These are phyloP conservation scores for Scaptomyza pallida DNA, from an alignment of 1,140 invertebrate genomes.

Conservation along the genomic window DNA sequence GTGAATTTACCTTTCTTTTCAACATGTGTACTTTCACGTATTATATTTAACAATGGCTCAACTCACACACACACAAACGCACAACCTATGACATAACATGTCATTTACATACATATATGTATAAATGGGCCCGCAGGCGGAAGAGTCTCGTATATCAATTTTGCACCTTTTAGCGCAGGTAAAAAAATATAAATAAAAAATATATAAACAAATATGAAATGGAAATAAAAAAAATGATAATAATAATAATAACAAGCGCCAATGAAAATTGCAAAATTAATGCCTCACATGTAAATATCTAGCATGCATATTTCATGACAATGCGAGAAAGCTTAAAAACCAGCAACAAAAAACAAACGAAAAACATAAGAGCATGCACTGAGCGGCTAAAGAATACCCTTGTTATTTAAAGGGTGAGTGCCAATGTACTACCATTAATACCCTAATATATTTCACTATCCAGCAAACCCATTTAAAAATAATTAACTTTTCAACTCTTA, in stretches of 20 bases:
- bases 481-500: too few species aligned
- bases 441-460: too few species aligned
- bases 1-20: not conserved
- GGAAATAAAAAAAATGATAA: slow-evolving; percentile 13
- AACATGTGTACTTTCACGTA: not conserved
- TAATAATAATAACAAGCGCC: slow-evolving; percentile 55
- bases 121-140: slow-evolving; percentile 3
- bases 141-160: slow-evolving; percentile 32
- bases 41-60: slow-evolving; percentile 1
- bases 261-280: slow-evolving; percentile 73
- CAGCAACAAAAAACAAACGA: slow-evolving; percentile 13
- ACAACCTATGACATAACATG: slow-evolving; percentile 12
- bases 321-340: slow-evolving; percentile 60
- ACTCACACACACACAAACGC: not conserved
- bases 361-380: not conserved
- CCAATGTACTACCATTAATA: too few species aligned
- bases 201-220: too few species aligned
- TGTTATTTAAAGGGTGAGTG: slow-evolving; percentile 10
- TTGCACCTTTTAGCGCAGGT: slow-evolving; percentile 30
- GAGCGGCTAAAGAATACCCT: slow-evolving; percentile 11
- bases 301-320: slow-evolving; percentile 71
- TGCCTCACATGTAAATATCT: slow-evolving; percentile 64
- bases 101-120: slow-evolving; percentile 34
- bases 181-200: not conserved
- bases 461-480: not conserved